These are phyloP conservation scores for Himalopsyche tibetana DNA, from an alignment of 2,888 invertebrate species.

Conservation along the genomic window DNA sequence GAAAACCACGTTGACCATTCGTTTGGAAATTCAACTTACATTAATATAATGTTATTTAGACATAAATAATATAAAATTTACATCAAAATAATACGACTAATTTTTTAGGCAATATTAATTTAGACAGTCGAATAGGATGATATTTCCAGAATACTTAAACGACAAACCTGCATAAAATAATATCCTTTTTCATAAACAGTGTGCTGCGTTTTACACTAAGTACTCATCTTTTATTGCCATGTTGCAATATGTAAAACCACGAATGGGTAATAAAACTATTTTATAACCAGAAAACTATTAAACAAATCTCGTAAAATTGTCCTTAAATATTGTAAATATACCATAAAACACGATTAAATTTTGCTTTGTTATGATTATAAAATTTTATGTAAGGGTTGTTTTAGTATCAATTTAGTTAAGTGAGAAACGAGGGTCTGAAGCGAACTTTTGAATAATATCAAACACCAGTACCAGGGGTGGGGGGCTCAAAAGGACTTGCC, in stretches of 20 bases:
- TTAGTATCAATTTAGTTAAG: not conserved
- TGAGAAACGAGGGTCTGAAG: not conserved
- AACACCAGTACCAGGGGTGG: too few relatives aligned
- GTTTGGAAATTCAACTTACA: too few relatives aligned
- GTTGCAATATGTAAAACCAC: conserved; percentile 30
- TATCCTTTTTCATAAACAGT: not conserved
- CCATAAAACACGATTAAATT: conserved; percentile 26
- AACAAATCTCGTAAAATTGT: not conserved
- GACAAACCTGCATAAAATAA: too few relatives aligned
- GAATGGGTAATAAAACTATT: not conserved
- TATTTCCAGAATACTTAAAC: too few relatives aligned
- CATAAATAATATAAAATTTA: too few relatives aligned
- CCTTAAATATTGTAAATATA: not conserved
- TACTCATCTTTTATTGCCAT: not conserved
- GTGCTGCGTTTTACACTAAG: not conserved
- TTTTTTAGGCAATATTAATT: too few relatives aligned
- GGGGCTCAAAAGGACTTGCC: too few relatives aligned
- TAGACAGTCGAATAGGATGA: too few relatives aligned
- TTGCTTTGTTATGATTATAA: not conserved
- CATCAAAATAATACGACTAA: too few relatives aligned
- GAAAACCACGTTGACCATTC: too few relatives aligned
- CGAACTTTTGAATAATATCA: not conserved
- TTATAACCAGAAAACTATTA: conserved; percentile 26
- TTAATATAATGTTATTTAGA: too few relatives aligned
- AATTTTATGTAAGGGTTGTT: not conserved